Percentiles rank a stretch among this genome's conserved stretches.
phyloP scores from a whole-genome alignment of 2,113 vertebrate genomes.

The Poicephalus meyeri region DNA sequence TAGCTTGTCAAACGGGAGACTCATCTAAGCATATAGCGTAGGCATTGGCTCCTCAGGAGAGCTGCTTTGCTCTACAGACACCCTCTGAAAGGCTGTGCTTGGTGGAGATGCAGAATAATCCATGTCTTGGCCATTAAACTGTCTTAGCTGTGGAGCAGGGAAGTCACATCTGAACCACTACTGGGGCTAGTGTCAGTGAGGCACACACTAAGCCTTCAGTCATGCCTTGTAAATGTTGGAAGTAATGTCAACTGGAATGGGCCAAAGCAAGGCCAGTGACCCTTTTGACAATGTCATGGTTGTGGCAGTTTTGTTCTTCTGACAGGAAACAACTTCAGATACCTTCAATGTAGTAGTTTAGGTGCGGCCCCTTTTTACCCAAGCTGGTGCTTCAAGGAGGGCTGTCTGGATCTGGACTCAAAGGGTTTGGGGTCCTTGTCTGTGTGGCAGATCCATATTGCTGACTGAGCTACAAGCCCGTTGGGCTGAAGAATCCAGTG shows the following conservation, averaged over 20 bases:
- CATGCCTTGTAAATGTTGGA: neutral
- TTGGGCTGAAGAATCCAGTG: neutral
- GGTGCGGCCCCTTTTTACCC: rapidly evolving
- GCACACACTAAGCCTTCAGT: neutral
- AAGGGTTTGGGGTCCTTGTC: neutral
- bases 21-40: neutral
- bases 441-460: neutral
- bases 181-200: neutral
- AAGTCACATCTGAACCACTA: neutral
- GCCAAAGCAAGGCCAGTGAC: neutral
- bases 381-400: neutral
- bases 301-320: neutral
- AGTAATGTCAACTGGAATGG: neutral
- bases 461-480: rapidly evolving
- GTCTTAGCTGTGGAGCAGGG: rapidly evolving
- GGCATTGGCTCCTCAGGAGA: neutral
- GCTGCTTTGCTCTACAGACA: neutral
- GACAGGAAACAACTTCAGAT: neutral
- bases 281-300: neutral
- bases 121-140: neutral
- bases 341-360: neutral
- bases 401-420: neutral
- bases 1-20: rapidly evolving
- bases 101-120: neutral
- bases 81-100: neutral